phyloP scores from a whole-genome alignment of 2,797 vertebrate species.

The Anas bernieri region DNA sequence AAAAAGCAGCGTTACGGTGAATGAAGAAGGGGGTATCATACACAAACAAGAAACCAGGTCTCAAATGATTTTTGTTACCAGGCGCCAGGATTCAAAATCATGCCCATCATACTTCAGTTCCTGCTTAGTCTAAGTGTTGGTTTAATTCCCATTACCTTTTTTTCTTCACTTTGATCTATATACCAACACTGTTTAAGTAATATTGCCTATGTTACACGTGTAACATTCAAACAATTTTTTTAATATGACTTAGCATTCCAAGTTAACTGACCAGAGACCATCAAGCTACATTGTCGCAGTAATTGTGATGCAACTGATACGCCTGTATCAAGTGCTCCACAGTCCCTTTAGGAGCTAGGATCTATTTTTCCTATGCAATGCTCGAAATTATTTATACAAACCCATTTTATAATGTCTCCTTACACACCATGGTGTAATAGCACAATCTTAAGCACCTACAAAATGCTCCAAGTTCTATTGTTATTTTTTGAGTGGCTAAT shows the following conservation, averaged over 20 bases:
- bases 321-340: background rate
- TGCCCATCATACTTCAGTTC: background rate
- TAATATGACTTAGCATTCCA: background rate
- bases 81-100: background rate
- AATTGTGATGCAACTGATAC: background rate
- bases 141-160: background rate
- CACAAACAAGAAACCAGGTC: background rate
- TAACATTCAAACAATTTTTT: background rate
- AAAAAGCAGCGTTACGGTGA: background rate
- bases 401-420: background rate
- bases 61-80: background rate
- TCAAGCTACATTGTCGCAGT: background rate
- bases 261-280: background rate
- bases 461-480: background rate
- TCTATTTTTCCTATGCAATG: background rate
- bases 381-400: background rate
- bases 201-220: background rate
- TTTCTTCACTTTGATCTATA: background rate
- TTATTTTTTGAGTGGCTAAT: background rate
- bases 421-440: background rate
- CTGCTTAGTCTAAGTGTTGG: background rate
- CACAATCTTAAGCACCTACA: background rate
- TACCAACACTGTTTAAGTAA: background rate
- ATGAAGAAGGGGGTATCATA: accelerated
- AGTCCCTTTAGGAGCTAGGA: background rate